A percentile compares a stretch with the other conserved stretches of the same genome.
These are phyloP conservation scores for Epirrhoe alternata DNA, from an alignment of 2,888 invertebrate genomes.

Conservation along the genomic window DNA sequence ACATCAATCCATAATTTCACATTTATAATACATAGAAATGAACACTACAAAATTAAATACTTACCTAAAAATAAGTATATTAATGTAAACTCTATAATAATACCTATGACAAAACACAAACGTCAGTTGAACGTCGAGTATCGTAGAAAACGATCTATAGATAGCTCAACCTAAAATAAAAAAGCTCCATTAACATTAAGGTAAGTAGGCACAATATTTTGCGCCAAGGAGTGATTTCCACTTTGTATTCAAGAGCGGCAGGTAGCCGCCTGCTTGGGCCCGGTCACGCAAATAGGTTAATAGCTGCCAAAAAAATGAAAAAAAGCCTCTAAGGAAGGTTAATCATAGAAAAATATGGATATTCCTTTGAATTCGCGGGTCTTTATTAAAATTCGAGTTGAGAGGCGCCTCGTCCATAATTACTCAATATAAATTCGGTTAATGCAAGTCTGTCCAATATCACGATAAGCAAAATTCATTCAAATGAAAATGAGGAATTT, in stretches of 20 bases:
- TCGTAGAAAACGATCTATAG: neutral
- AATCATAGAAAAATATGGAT: slow-evolving; percentile 69
- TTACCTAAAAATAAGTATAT: too few species aligned
- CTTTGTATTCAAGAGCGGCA: slow-evolving; percentile 42
- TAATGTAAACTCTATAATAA: too few species aligned
- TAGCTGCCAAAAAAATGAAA: slow-evolving; percentile 57
- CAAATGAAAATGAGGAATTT: too few species aligned
- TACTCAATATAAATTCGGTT: neutral
- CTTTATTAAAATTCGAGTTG: slow-evolving; percentile 50
- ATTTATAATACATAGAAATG: too few species aligned
- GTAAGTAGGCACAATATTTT: slow-evolving; percentile 1
- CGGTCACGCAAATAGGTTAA: slow-evolving; percentile 76
- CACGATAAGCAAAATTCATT: too few species aligned
- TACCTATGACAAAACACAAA: too few species aligned
- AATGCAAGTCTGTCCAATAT: neutral
- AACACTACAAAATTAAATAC: too few species aligned
- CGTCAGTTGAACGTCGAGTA: too few species aligned
- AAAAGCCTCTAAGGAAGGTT: slow-evolving; percentile 63
- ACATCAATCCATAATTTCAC: too few species aligned
- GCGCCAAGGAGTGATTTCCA: slow-evolving; percentile 32
- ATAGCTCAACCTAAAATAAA: neutral
- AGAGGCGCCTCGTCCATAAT: slow-evolving; percentile 16
- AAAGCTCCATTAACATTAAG: neutral
- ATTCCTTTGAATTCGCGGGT: slow-evolving; percentile 55
- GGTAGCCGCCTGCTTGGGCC: slow-evolving; percentile 47